Evolutionary conservation across 2,888 invertebrate species (phyloP), one percentile per base, ranked within the genome.

Genomic region (Arrhopalites spinosus): DNA sequence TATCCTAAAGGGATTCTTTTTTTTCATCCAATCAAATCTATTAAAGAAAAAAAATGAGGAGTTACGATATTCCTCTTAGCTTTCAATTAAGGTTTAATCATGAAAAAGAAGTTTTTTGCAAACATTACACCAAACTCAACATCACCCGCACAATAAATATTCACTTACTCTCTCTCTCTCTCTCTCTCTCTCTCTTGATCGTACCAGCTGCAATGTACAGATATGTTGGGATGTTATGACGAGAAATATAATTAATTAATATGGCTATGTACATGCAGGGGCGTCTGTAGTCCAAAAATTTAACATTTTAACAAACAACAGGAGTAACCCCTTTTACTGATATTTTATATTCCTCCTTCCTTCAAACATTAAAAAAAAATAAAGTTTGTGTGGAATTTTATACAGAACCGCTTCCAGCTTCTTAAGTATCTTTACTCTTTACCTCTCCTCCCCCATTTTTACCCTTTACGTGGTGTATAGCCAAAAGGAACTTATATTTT

Each of bases 281-380:
- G 36, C 36, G 36, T 36, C 36, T 36, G n/a, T n/a, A n/a, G n/a
- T n/a, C n/a, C n/a, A n/a, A n/a, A n/a, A n/a, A n/a, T n/a, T n/a
- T n/a, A n/a, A n/a, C n/a, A n/a, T n/a, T n/a, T 36, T 36, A 36
- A 11, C 36, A 20, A 13, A 20, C 53, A 15, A 53, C n/a, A 5
- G 15, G 3, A 5, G 23, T 5, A 5, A 53, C 53, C 25, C 17
- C 20, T 11, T 23, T 66, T 30, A n/a, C n/a, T n/a, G n/a, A n/a
- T n/a, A n/a, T n/a, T n/a, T n/a, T n/a, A n/a, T n/a, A n/a, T n/a
- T 15, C 66, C 23, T 7, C 43, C 29, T 30, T n/a, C 25, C 36
- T 45, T 66, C 45, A 66, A 66, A 66, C 66, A 66, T 66, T 66
- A 66, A 66, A 66, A n/a, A n/a, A n/a, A n/a, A n/a, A n/a, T n/a